Evolutionary conservation across 2,797 vertebrate genomes (phyloP), one percentile per base, ranked within the genome.

Genomic region (Cyprinodon diabolis): DNA sequence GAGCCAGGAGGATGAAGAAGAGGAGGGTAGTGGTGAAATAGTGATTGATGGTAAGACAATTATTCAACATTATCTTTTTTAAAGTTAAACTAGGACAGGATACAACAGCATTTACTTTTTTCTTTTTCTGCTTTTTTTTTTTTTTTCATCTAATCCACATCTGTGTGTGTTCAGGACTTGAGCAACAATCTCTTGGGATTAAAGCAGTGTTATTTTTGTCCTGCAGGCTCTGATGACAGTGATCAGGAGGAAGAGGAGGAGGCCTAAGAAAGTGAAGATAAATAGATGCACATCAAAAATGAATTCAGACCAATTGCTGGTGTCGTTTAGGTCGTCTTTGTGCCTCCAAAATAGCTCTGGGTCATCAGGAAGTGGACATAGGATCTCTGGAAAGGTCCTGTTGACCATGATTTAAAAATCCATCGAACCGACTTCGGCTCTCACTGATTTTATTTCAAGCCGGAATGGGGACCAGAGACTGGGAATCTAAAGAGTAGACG

Each of bases 181-280:
- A 19, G 10, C 12, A 66, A 8, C 0, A 12, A 60, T 70, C 47
- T 19, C 55, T 67, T 74, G 19, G 75, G 71, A 65, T 17, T 4
- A 54, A 25, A 76, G 30, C 25, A 0, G 3, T 43, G 15, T 72
- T 47, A 1, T 23, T 68, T 82, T 58, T 76, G 25, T 77, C 54
- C 71, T 14, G 35, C 37, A 95, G 95, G 90, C 40, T 94, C 94
- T 2, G 94, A 93, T 45, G 93, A 95, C 83, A 94, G 93, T 9
- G 93, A 95, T 47, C 91, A 91, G 80, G 93, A 92, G 66, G 93
- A 93, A 21, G 92, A 91, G 15, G 84, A 85, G 56, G 76, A 78
- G 47, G 74, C 74, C 67, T 80, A 54, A 69, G 47, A 47, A 15
- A 1, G 15, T 43, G 48, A 17, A 21, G 54, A 52, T 23, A 6